Base-by-base conservation (phyloP, 2,797 vertebrate species). In the Capromys pilorides region DNA sequence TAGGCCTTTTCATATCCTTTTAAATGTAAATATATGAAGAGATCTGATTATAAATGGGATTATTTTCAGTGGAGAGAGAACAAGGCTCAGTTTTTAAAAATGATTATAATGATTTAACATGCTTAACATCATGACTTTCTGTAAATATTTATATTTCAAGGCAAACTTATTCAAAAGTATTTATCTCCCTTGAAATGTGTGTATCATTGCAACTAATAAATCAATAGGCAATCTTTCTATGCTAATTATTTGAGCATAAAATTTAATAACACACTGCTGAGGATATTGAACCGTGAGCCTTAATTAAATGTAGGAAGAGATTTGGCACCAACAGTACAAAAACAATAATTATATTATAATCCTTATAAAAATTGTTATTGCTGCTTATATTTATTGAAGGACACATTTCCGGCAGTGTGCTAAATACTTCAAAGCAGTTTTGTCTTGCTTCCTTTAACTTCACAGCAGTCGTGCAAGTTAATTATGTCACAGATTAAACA, bases 1-100 rank as follows among this genome's bases (percentile, higher is more conserved):
- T 78, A 95, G 7, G 11, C 2, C 28, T 57, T 93, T 92, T 80
- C 22, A 90, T 79, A 71, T 78, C 2, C 11, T 67, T 59, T 81
- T 83, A 41, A 67, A 92, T 88, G 93, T 92, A 75, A 96, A 90
- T 57, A 78, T 90, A 49, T 86, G 45, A 94, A 69, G n/a, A 90
- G 51, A 92, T 94, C 14, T 91, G 45, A 84, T 69, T 64, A 80
- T 95, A 91, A 90, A 88, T 87, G 96, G 73, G 18, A 59, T 92
- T 90, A 41, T 16, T 45, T 61, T 61, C 22, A 49, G 2, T 86
- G 59, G 51, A 79, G 36, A 91, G 67, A 89, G 90, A 96, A 94
- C 21, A 31, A 61, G 16, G 6, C 19, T 86, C 16, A 71, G 14
- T 22, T 83, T 67, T 24, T 61, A 90, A 82, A 28, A 73, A 18